These are phyloP conservation scores for Clangula hyemalis DNA, from an alignment of 2,797 vertebrate genomes.

Conservation along the genomic window DNA sequence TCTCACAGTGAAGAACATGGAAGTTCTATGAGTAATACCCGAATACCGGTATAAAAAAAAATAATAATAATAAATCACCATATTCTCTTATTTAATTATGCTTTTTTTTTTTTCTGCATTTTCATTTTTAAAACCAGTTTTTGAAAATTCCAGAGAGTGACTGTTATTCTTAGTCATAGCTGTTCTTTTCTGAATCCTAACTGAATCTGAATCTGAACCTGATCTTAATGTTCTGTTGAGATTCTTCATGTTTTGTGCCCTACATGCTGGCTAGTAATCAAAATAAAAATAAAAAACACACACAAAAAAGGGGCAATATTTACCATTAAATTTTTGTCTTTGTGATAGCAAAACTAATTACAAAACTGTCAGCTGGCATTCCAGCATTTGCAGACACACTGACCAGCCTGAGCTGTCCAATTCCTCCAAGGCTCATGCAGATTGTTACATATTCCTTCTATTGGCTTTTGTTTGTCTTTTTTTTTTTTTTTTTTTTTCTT, in stretches of 20 bases:
- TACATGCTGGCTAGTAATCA: neutral
- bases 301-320: neutral
- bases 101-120: neutral
- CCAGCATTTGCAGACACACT: neutral
- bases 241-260: neutral
- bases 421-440: neutral
- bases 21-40: neutral
- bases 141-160: neutral
- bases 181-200: neutral
- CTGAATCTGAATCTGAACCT: neutral
- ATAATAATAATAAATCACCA: neutral
- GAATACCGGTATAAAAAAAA: neutral
- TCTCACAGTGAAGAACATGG: neutral
- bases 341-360: neutral
- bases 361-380: neutral
- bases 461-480: neutral
- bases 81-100: neutral
- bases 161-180: neutral
- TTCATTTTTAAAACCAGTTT: neutral
- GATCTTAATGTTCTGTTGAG: neutral
- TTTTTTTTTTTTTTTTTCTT: neutral
- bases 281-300: too few relatives aligned
- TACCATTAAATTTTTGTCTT: neutral
- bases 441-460: neutral
- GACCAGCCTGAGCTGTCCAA: neutral